Percentiles rank a stretch among this genome's conserved stretches.
These are phyloP conservation scores for Isurus oxyrinchus DNA, from an alignment of 2,113 vertebrate species.

Conservation along the genomic window DNA sequence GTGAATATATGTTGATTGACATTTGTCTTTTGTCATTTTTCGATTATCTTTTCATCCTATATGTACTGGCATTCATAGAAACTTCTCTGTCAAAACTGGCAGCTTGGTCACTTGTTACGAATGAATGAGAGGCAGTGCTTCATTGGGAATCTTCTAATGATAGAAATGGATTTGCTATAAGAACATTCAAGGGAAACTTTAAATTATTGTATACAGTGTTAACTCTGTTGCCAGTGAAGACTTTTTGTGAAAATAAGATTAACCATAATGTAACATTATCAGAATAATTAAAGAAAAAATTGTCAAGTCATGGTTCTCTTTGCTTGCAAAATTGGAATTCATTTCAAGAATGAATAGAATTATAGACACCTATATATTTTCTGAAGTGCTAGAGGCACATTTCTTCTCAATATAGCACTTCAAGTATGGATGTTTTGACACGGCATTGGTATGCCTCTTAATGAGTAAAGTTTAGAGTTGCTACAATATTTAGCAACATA, in stretches of 20 bases:
- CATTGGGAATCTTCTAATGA: background rate
- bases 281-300: constrained; percentile 1
- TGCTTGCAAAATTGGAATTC: background rate
- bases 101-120: background rate
- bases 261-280: background rate
- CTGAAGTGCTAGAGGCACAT: background rate
- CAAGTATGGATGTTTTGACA: background rate
- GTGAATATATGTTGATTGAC: constrained; percentile 7
- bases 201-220: background rate
- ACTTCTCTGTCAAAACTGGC: constrained; percentile 24
- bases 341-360: background rate
- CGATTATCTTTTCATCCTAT: constrained; percentile 9
- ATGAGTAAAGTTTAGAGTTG: background rate
- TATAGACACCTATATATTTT: background rate
- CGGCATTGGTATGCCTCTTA: background rate
- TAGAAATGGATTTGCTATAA: background rate
- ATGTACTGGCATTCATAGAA: background rate
- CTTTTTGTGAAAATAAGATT: background rate
- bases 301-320: background rate
- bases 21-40: constrained; percentile 27
- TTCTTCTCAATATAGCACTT: background rate
- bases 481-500: background rate
- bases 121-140: background rate
- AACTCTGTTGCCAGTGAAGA: background rate
- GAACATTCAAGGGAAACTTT: background rate